Percentiles rank a stretch among this genome's conserved stretches.
phyloP scores from a whole-genome alignment of 2,797 vertebrate species.

The Semaprochilodus insignis region DNA sequence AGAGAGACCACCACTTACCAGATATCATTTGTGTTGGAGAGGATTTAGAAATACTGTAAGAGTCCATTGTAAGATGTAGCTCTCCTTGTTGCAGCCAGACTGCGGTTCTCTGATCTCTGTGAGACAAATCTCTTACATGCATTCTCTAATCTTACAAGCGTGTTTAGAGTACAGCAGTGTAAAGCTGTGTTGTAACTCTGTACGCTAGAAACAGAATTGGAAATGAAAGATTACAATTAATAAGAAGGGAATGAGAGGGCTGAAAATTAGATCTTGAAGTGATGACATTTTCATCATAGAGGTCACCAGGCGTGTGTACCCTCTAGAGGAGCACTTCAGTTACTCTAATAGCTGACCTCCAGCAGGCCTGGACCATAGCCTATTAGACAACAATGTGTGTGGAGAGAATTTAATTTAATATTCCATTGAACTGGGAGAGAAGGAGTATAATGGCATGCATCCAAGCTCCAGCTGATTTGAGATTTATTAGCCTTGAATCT shows the following conservation, averaged over 20 bases:
- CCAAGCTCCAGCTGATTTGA: not conserved
- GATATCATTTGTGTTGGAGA: no score
- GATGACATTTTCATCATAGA: slow-evolving; percentile 6
- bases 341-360: slow-evolving; percentile 12
- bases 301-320: not conserved
- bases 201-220: not conserved
- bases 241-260: not conserved
- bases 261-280: not conserved
- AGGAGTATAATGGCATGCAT: not conserved
- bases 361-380: not conserved
- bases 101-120: not conserved
- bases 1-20: no score
- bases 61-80: not conserved
- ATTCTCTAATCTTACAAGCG: not conserved
- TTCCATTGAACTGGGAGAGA: slow-evolving; percentile 12
- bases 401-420: slow-evolving; percentile 7
- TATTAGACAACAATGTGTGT: not conserved
- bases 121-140: not conserved
- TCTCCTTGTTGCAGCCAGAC: not conserved
- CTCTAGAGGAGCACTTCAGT: not conserved
- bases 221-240: not conserved
- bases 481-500: not conserved
- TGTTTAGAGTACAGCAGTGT: not conserved
- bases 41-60: no score
- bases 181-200: not conserved